Evolutionary conservation across 2,888 invertebrate species (phyloP), one percentile per base, ranked within the genome.

Genomic region (Amitus sp.): DNA sequence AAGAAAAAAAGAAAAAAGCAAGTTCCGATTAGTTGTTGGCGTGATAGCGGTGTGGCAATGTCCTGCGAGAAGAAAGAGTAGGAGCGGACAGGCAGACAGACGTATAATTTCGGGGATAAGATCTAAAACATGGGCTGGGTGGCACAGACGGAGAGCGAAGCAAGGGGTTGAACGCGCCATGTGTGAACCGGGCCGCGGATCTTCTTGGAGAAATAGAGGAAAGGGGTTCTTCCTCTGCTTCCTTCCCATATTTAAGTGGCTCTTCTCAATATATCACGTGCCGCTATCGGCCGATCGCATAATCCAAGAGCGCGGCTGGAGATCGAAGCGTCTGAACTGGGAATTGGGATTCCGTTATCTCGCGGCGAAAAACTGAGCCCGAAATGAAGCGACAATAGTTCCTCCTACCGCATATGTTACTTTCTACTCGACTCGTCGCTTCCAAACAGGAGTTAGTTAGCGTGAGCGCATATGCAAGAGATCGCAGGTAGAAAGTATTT

Each of bases 51-150:
- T 64, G 70, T 66, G 70, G 71, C 68, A 72, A 72, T 70, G 73
- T 73, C 70, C 68, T 70, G 71, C 47, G 51, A 69, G 71, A 66
- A 66, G 62, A 68, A 62, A 68, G 70, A 69, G 67, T 70, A 71
- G 74, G 68, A 74, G 72, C 72, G 71, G 77, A 74, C 78, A 72
- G 73, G 70, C 70, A 76, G 77, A 78, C 77, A 77, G 79, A 79
- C 79, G 70, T 79, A 80, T 80, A 80, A 80, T 80, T 79, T 79
- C 71, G 70, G 66, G 76, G 79, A 79, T 79, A 79, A 80, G 78
- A 80, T 79, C 80, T 75, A 75, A 77, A 74, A 75, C 74, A 76
- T 76, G 71, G 74, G 68, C 68, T 62, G 52, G 67, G 68, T 66
- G 71, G 75, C 77, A 75, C 79, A 79, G 78, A 74, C 79, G 79